phyloP scores from a whole-genome alignment of 2,888 invertebrate genomes.

The Stenchaetothrips biformis region DNA sequence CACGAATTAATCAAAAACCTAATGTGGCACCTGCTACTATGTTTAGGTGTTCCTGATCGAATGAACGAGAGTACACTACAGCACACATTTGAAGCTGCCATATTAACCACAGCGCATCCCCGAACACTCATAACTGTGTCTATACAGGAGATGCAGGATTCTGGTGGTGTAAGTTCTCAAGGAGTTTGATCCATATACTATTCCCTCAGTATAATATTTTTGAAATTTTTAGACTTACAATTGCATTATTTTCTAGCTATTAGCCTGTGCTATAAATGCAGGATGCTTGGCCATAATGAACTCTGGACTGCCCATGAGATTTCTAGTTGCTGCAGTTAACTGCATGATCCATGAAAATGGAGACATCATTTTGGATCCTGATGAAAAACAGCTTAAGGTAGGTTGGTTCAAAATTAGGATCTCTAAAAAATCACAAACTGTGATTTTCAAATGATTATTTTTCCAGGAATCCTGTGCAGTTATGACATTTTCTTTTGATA shows the following conservation, averaged over 20 bases:
- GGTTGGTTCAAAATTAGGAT: constrained; percentile 34
- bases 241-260: constrained; percentile 50
- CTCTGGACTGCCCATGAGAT: constrained; percentile 77
- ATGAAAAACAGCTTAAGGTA: constrained; percentile 47
- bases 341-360: constrained; percentile 63
- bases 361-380: constrained; percentile 61
- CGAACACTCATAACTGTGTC: constrained; percentile 71
- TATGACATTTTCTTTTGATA: constrained; percentile 73
- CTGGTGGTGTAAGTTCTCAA: constrained; percentile 62
- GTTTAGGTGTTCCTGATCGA: constrained; percentile 59
- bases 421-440: background rate
- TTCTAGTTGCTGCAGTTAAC: constrained; percentile 71
- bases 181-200: too few relatives aligned
- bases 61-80: constrained; percentile 68
- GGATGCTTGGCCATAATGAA: constrained; percentile 76
- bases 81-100: constrained; percentile 69
- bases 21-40: constrained; percentile 27
- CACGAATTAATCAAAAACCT: background rate
- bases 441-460: constrained; percentile 11
- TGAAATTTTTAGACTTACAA: constrained; percentile 24
- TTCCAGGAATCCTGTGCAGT: constrained; percentile 54
- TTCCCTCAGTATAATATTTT: constrained; percentile 28
- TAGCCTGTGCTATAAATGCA: constrained; percentile 78
- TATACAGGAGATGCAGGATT: constrained; percentile 82
- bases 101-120: constrained; percentile 70